Evolutionary conservation across 2,113 vertebrate genomes (phyloP).

Genomic region (Dermatemys mawii): DNA sequence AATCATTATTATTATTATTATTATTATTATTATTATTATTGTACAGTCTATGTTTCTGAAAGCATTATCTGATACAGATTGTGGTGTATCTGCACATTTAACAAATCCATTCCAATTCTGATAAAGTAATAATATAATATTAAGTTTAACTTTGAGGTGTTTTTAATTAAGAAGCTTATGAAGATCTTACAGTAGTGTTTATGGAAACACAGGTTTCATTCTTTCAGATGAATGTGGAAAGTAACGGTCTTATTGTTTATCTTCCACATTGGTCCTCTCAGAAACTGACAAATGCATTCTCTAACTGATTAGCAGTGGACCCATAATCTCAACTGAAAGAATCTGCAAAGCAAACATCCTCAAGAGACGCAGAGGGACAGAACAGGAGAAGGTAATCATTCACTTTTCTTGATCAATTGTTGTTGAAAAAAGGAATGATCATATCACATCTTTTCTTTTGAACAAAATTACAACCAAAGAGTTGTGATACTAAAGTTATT

Average conservation of each 20-base stretch:
- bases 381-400: slow-evolving; percentile 45
- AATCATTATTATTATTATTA: neutral
- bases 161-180: neutral
- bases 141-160: neutral
- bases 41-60: neutral
- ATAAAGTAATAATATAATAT: neutral
- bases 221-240: neutral
- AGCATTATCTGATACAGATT: neutral
- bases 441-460: slow-evolving; percentile 18
- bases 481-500: neutral
- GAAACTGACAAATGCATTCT: slow-evolving; percentile 5
- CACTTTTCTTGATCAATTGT: slow-evolving; percentile 20
- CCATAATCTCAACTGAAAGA: slow-evolving; percentile 12
- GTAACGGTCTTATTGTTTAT: slow-evolving; percentile 31
- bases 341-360: slow-evolving; percentile 50
- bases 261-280: slow-evolving; percentile 9
- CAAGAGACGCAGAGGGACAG: slow-evolving; percentile 37
- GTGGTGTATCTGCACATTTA: neutral
- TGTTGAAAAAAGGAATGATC: neutral
- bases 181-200: neutral
- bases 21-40: neutral
- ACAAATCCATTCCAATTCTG: neutral
- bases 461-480: slow-evolving; percentile 13
- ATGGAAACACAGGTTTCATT: neutral
- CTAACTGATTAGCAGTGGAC: slow-evolving; percentile 35